Evolutionary conservation across 1,140 invertebrate genomes (phyloP).

Genomic region (Lasaia peninsularis): DNA sequence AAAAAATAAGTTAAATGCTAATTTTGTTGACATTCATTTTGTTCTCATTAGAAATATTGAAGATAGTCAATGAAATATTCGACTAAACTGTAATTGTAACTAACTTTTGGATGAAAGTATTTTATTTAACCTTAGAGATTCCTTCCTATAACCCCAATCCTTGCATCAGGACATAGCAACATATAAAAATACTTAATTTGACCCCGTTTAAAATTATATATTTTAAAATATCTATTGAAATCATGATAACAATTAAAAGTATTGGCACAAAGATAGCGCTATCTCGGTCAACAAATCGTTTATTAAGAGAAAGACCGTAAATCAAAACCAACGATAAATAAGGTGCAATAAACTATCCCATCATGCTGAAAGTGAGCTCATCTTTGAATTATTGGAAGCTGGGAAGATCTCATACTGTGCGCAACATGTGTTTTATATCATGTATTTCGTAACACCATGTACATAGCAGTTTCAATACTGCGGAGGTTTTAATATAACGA

Average conservation of each 20-base stretch:
- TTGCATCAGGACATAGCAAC: too few relatives aligned
- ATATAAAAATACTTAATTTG: too few relatives aligned
- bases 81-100: too few relatives aligned
- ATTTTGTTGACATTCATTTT: too few relatives aligned
- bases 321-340: conserved; percentile 51
- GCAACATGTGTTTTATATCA: conserved; percentile 64
- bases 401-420: conserved; percentile 46
- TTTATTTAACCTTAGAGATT: too few relatives aligned
- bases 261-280: conserved; percentile 22
- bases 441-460: conserved; percentile 51
- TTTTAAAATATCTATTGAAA: too few relatives aligned
- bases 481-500: conserved; percentile 63
- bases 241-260: conserved; percentile 9
- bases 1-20: too few relatives aligned
- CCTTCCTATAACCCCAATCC: too few relatives aligned
- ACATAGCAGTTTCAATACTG: conserved; percentile 59
- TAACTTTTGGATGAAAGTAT: too few relatives aligned
- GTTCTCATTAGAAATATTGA: too few relatives aligned
- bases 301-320: conserved; percentile 41
- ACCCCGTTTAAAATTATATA: too few relatives aligned
- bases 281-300: conserved; percentile 21
- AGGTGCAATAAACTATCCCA: conserved; percentile 55
- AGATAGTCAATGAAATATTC: too few relatives aligned
- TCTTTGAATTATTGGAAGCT: conserved; percentile 64
- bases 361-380: conserved; percentile 52